Evolutionary conservation across 2,888 invertebrate species (phyloP).

Genomic region (Sesia apiformis): DNA sequence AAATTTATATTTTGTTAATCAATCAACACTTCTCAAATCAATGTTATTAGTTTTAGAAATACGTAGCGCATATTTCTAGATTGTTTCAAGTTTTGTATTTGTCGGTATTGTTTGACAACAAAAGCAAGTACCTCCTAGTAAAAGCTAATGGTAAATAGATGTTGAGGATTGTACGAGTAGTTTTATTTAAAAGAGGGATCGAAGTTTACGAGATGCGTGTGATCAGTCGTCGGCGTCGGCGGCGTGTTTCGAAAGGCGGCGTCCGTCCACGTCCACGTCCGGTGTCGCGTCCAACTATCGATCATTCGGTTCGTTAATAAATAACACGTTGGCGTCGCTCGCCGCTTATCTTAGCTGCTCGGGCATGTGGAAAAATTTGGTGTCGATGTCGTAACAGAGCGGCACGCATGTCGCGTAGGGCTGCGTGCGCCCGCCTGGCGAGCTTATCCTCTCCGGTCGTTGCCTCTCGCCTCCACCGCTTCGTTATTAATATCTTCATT

Average conservation of each 20-base stretch:
- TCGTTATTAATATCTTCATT: conserved; percentile 59
- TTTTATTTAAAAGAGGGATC: too few relatives aligned
- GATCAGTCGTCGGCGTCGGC: conserved; percentile 28
- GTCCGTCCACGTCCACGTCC: conserved; percentile 57
- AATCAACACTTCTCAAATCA: too few relatives aligned
- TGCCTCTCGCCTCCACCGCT: conserved; percentile 38
- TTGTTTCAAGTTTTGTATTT: too few relatives aligned
- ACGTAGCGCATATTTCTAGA: too few relatives aligned
- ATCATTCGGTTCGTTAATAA: conserved; percentile 76
- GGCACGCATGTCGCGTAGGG: conserved; percentile 63
- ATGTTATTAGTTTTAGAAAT: too few relatives aligned
- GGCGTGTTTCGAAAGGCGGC: conserved; percentile 65
- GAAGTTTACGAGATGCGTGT: conserved; percentile 11
- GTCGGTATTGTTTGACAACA: too few relatives aligned
- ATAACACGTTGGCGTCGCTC: conserved; percentile 70
- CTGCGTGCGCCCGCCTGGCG: conserved; percentile 52
- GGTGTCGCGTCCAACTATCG: conserved; percentile 73
- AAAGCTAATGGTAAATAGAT: too few relatives aligned
- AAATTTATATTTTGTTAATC: too few relatives aligned
- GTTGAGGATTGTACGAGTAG: too few relatives aligned
- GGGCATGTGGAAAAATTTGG: conserved; percentile 74
- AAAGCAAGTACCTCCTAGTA: too few relatives aligned
- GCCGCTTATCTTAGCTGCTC: conserved; percentile 66
- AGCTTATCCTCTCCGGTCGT: conserved; percentile 51
- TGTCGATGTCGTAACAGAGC: conserved; percentile 73